Evolutionary conservation across 2,797 vertebrate species (phyloP).

Genomic region (Cossypha caffra): DNA sequence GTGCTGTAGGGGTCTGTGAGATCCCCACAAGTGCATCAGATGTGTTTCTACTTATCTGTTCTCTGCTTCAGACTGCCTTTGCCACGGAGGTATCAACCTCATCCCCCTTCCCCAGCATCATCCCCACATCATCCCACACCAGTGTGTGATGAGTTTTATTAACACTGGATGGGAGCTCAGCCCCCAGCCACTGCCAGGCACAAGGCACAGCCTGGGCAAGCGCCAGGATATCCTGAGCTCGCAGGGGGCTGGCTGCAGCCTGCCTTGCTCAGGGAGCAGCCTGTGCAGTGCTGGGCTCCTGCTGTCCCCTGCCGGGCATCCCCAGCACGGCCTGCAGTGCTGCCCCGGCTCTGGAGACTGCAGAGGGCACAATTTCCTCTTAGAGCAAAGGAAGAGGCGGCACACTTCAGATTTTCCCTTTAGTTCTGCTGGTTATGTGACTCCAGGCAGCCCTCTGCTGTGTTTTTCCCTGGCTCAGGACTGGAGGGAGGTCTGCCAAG

Average conservation of each 20-base stretch:
- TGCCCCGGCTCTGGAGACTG: background rate
- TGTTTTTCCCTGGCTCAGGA: background rate
- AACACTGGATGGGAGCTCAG: rapidly evolving
- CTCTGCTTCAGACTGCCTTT: background rate
- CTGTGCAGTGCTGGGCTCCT: background rate
- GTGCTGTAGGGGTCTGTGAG: background rate
- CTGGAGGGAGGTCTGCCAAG: background rate
- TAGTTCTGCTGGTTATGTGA: background rate
- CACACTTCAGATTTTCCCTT: background rate
- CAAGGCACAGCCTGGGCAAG: background rate
- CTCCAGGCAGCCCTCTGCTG: background rate
- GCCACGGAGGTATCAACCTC: background rate
- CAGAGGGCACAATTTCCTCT: background rate
- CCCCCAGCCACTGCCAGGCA: background rate
- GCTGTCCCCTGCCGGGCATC: conserved; percentile 47
- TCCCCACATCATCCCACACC: background rate
- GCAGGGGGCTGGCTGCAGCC: background rate
- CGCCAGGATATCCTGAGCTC: background rate
- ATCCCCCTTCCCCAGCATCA: background rate
- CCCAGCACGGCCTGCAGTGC: background rate
- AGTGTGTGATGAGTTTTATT: background rate
- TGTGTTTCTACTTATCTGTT: background rate
- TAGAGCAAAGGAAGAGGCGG: background rate
- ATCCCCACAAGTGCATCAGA: background rate
- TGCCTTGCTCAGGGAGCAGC: background rate